Percentiles rank a stretch among this genome's conserved stretches.
These are phyloP conservation scores for Patagioenas fasciata DNA, from an alignment of 2,113 vertebrate species.

Conservation along the genomic window DNA sequence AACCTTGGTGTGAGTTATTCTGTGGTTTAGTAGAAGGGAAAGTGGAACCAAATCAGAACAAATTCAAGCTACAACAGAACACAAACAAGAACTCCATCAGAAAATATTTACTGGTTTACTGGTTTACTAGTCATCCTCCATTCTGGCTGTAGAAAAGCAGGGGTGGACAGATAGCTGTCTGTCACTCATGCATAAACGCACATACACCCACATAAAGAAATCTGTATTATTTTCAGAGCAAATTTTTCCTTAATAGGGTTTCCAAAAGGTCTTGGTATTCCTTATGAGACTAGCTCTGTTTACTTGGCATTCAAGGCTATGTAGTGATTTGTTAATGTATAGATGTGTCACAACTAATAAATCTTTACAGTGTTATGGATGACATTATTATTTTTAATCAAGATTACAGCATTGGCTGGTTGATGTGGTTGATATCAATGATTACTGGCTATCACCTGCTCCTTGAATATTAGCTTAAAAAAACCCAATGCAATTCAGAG, in stretches of 20 bases:
- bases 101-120: background rate
- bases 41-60: background rate
- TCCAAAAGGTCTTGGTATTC: background rate
- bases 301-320: slow-evolving; percentile 41
- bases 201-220: background rate
- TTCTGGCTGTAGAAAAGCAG: background rate
- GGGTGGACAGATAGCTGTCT: background rate
- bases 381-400: slow-evolving; percentile 70
- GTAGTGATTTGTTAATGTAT: slow-evolving; percentile 63
- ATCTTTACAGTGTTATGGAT: slow-evolving; percentile 69
- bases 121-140: background rate
- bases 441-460: slow-evolving; percentile 32
- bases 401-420: slow-evolving; percentile 50
- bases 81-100: background rate
- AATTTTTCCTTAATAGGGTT: background rate
- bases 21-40: background rate
- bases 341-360: slow-evolving; percentile 65
- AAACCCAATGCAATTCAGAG: slow-evolving; percentile 27
- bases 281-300: background rate
- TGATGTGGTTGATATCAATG: slow-evolving; percentile 26
- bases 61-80: background rate
- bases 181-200: background rate
- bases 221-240: background rate
- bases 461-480: slow-evolving; percentile 28
- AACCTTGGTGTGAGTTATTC: background rate